A percentile compares a stretch with the other conserved stretches of the same genome.
phyloP scores from a whole-genome alignment of 2,797 vertebrate species.

The Delichon dasypus region DNA sequence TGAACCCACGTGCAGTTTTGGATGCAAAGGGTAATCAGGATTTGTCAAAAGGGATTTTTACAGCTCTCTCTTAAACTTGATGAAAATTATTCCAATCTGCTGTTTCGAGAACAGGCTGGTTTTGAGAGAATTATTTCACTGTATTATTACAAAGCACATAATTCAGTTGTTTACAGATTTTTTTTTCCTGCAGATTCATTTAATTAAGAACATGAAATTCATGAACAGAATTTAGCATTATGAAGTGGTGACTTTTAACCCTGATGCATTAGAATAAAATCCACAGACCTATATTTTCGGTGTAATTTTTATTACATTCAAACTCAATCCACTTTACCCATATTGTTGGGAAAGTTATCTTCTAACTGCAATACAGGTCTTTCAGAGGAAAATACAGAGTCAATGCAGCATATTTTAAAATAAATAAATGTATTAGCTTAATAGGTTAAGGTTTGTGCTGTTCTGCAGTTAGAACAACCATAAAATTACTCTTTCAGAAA shows the following conservation, averaged over 20 bases:
- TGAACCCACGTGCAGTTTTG: background rate
- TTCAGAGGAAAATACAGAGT: background rate
- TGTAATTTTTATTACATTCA: background rate
- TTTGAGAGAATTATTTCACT: background rate
- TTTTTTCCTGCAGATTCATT: background rate
- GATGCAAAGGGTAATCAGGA: background rate
- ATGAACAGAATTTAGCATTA: background rate
- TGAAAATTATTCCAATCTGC: background rate
- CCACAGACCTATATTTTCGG: background rate
- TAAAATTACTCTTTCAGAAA: background rate
- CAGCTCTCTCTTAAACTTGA: background rate
- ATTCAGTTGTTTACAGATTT: background rate
- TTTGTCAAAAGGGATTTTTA: constrained; percentile 16
- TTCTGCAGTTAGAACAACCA: background rate
- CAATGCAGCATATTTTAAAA: background rate
- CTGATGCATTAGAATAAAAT: background rate
- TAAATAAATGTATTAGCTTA: background rate
- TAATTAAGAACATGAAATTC: background rate
- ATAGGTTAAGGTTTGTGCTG: background rate
- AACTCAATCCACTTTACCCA: background rate
- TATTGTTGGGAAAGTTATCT: background rate
- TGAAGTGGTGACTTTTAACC: background rate
- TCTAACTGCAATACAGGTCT: background rate
- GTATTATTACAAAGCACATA: background rate
- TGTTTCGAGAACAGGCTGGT: background rate